A percentile compares a stretch with the other conserved stretches of the same genome.
Evolutionary conservation across 2,888 invertebrate species (phyloP).

Genomic region (Aquatica leii): DNA sequence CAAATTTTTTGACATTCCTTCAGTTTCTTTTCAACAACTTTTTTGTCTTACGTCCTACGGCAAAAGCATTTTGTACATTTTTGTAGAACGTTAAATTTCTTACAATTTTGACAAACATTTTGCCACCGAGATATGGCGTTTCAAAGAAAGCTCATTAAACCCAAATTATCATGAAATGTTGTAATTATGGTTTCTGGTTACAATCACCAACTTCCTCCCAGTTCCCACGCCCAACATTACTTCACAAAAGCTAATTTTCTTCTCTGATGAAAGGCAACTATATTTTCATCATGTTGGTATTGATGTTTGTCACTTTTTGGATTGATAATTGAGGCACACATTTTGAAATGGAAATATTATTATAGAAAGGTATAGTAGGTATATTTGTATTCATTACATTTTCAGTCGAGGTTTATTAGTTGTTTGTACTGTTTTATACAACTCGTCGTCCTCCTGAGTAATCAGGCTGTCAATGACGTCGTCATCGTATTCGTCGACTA

Average conservation of each 20-base stretch:
- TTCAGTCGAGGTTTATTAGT: background rate
- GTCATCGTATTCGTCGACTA: background rate
- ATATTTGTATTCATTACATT: too few species aligned
- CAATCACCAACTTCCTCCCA: background rate
- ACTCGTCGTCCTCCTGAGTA: background rate
- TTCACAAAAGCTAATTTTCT: too few species aligned
- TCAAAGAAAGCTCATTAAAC: background rate
- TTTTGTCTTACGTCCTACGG: background rate
- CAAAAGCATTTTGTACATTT: too few species aligned
- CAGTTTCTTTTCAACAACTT: too few species aligned
- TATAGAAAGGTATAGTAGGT: background rate
- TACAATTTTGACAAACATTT: background rate
- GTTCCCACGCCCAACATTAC: background rate
- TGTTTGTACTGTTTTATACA: background rate
- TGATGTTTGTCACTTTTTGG: too few species aligned
- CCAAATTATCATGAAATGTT: too few species aligned
- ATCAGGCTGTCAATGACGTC: background rate
- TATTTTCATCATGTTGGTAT: too few species aligned
- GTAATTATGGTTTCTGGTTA: too few species aligned
- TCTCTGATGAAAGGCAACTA: background rate
- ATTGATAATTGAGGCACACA: background rate
- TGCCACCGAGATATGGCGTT: background rate
- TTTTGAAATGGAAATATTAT: background rate
- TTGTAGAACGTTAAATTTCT: slow-evolving; percentile 2
- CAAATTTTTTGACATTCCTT: too few species aligned